Evolutionary conservation across 2,113 vertebrate genomes (phyloP), one percentile per base, ranked within the genome.

Genomic region (Seriola quinqueradiata): DNA sequence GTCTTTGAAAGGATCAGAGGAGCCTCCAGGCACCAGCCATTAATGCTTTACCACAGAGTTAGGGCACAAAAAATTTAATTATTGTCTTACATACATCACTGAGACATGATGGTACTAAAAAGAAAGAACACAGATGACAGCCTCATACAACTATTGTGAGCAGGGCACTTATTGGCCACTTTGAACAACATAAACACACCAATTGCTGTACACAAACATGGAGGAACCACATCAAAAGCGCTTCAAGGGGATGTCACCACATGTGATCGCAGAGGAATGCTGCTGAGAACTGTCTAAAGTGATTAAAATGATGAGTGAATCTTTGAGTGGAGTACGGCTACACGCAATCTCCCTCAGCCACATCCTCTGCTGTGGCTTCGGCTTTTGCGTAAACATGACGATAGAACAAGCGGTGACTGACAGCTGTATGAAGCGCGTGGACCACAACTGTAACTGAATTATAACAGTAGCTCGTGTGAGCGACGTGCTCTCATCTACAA

Each of bases 151-250:
- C 73, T 67, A 77, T 76, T 84, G 63, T 71, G 48, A 65, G 77
- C 23, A 1, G 48, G 55, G 69, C 40, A 74, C 68, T 93, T 90
- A 93, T 92, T 86, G 63, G 23, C 71, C 64, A 87, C 70, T 76
- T 80, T 83, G 52, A 85, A 89, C 12, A 48, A 46, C 48, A 69
- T 85, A 87, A 90, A 89, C 78, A 89, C 60, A 50, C 50, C 72
- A 75, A 77, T 54, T 60, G 32, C 58, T 46, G 54, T 42, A 80
- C 75, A 83, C 77, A 89, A 90, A 92, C 86, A 85, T 8, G 25
- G 36, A 57, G 8, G 5, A 64, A 76, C 88, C 91, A 91, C 93
- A 93, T 93, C 72, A 87, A 82, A 89, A 8, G 40, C 6, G 2
- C 64, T 66, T 28, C 14, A 44, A 66, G 54, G 25, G 63, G n/a